Evolutionary conservation across 2,797 vertebrate species (phyloP).

Genomic region (Micropoecilia bifurca): DNA sequence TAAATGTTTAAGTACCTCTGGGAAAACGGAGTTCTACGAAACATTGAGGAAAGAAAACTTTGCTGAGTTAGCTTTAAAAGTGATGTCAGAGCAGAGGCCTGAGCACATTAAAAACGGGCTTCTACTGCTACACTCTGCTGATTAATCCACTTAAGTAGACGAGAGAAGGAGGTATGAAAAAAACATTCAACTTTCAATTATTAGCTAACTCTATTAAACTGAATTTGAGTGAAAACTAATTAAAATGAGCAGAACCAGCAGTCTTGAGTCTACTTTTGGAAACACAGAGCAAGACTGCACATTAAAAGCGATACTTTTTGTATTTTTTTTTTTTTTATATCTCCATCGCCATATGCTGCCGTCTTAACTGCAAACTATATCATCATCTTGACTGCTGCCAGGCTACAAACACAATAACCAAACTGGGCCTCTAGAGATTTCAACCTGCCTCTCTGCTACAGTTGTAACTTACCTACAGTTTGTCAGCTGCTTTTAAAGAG

Average conservation of each 20-base stretch:
- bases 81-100: constrained; percentile 8
- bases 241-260: not conserved
- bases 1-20: constrained; percentile 28
- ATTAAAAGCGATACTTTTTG: not conserved
- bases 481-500: not conserved
- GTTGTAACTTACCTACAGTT: not conserved
- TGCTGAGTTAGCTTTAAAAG: constrained; percentile 13
- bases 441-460: not conserved
- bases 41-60: not conserved
- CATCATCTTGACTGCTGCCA: constrained; percentile 3
- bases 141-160: constrained; percentile 12
- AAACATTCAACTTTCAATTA: constrained; percentile 7
- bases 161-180: not conserved
- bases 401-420: not conserved
- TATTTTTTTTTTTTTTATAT: not conserved
- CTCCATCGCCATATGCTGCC: not conserved
- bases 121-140: constrained; percentile 7
- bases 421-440: not conserved
- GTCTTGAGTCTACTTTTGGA: not conserved
- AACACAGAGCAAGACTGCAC: not conserved
- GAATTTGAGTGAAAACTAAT: constrained; percentile 6
- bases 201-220: constrained; percentile 4
- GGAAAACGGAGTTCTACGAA: constrained; percentile 8
- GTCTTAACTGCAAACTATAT: not conserved
- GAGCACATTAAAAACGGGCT: constrained; percentile 8